These are phyloP conservation scores for Xyliphius kryptos DNA, from an alignment of 2,113 vertebrate species.

Conservation along the genomic window DNA sequence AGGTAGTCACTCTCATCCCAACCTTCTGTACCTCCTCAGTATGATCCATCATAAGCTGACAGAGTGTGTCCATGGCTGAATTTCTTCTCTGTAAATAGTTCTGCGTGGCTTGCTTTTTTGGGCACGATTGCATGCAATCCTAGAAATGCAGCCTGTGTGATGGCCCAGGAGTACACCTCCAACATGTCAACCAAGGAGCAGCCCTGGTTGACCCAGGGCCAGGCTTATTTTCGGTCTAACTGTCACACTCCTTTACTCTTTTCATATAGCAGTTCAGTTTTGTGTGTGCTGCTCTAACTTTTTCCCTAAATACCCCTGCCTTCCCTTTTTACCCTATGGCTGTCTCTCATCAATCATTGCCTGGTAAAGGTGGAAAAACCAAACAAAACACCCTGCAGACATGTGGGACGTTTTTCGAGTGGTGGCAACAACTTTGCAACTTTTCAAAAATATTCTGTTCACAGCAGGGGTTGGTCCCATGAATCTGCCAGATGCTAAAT, in stretches of 20 bases:
- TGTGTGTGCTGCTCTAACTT: slow-evolving; percentile 1
- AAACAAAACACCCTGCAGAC: slow-evolving; percentile 52
- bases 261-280: slow-evolving; percentile 7
- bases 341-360: slow-evolving; percentile 66
- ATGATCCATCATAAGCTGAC: slow-evolving; percentile 62
- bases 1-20: slow-evolving; percentile 22
- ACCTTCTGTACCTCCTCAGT: slow-evolving; percentile 22
- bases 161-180: slow-evolving; percentile 47
- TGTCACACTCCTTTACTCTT: slow-evolving; percentile 39
- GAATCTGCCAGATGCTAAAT: slow-evolving; percentile 67
- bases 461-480: slow-evolving; percentile 48
- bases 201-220: slow-evolving; percentile 51
- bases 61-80: slow-evolving; percentile 56
- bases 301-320: slow-evolving; percentile 26
- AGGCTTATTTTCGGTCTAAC: slow-evolving; percentile 62
- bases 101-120: slow-evolving; percentile 56
- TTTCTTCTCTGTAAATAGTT: slow-evolving; percentile 73
- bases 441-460: slow-evolving; percentile 63
- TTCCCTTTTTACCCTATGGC: slow-evolving; percentile 10
- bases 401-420: slow-evolving; percentile 58
- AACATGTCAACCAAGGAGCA: slow-evolving; percentile 41
- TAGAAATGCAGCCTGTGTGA: slow-evolving; percentile 61
- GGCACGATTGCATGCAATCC: slow-evolving; percentile 60
- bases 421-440: slow-evolving; percentile 65
- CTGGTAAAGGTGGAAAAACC: slow-evolving; percentile 60